Conservation (phyloP, 2,888 invertebrate species). For the Oscheius sp. region DNA sequence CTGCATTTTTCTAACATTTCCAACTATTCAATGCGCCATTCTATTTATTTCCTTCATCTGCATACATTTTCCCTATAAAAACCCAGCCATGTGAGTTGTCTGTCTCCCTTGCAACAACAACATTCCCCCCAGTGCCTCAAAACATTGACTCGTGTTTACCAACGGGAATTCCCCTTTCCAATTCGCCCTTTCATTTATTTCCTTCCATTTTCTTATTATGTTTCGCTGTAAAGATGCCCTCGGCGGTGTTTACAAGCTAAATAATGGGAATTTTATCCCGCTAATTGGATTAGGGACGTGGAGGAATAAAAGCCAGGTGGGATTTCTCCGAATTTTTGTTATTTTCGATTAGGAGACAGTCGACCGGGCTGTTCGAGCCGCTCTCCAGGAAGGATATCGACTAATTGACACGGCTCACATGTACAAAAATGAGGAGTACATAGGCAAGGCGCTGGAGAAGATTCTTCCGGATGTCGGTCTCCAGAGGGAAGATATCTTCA, state of each 20-base stretch:
- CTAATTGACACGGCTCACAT: constrained; percentile 86
- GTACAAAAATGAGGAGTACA: constrained; percentile 83
- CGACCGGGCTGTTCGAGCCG: constrained; percentile 80
- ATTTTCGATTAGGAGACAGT: constrained; percentile 73
- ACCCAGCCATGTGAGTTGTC: not conserved
- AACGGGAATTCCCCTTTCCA: too few relatives aligned
- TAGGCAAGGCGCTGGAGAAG: constrained; percentile 84
- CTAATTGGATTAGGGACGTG: constrained; percentile 64
- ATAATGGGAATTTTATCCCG: constrained; percentile 63
- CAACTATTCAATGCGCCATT: too few relatives aligned
- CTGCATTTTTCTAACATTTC: too few relatives aligned
- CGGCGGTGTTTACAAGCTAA: constrained; percentile 22
- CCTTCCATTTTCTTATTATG: not conserved
- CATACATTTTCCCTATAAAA: too few relatives aligned
- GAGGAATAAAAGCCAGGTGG: constrained; percentile 71
- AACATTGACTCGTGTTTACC: too few relatives aligned
- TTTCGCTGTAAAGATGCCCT: not conserved
- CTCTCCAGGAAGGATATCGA: constrained; percentile 84
- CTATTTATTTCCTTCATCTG: too few relatives aligned
- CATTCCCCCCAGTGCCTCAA: too few relatives aligned
- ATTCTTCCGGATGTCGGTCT: constrained; percentile 81
- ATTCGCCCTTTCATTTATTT: not conserved
- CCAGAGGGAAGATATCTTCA: constrained; percentile 80
- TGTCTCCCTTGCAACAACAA: not conserved
- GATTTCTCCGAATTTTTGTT: not conserved